phyloP scores from a whole-genome alignment of 1,140 invertebrate genomes.

The Magallana angulata region DNA sequence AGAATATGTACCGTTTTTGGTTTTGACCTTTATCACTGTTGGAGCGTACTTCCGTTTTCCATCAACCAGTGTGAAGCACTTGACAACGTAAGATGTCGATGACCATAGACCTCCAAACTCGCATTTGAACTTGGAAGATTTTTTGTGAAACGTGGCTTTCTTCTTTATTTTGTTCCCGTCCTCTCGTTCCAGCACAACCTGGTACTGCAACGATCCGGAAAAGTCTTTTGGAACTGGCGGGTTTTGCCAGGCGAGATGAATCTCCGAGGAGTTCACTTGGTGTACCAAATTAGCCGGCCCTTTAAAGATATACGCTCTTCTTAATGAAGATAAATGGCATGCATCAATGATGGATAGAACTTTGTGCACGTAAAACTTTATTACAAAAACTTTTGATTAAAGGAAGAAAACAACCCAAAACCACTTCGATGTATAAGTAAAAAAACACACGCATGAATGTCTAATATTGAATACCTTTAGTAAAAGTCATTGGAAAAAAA shows the following conservation, averaged over 20 bases:
- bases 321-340: no score
- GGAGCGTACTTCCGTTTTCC: slow-evolving; percentile 23
- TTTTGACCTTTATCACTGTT: not conserved
- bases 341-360: no score
- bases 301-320: not conserved
- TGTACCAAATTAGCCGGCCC: not conserved
- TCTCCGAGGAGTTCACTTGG: not conserved
- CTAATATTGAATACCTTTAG: no score
- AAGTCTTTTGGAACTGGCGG: not conserved
- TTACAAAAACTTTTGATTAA: no score
- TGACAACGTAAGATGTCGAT: not conserved
- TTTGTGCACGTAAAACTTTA: no score
- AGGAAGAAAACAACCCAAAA: no score
- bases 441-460: no score
- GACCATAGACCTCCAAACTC: not conserved
- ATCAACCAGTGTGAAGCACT: slow-evolving; percentile 8
- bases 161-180: not conserved
- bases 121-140: not conserved
- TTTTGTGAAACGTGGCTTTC: not conserved
- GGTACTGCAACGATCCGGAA: not conserved
- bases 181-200: not conserved
- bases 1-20: not conserved
- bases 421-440: no score
- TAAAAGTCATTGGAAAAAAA: not conserved
- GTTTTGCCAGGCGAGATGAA: not conserved